Evolutionary conservation across 2,113 vertebrate genomes (phyloP), one percentile per base, ranked within the genome.

Genomic region (Gracilinanus agilis): DNA sequence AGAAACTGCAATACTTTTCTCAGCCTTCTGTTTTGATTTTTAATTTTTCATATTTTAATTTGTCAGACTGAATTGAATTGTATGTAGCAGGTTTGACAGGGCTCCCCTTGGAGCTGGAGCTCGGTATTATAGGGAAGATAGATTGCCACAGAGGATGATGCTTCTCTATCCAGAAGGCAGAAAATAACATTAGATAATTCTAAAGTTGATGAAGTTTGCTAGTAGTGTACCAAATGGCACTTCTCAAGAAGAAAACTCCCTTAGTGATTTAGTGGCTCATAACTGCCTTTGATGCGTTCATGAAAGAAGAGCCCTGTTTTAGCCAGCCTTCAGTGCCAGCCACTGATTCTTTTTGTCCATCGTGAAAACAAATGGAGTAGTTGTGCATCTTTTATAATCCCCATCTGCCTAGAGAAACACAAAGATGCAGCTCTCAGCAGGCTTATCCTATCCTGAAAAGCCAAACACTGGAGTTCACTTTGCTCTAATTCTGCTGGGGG

Each of bases 301-400:
- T 12, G 56, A 58, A 94, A 88, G 24, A 29, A 10, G 55, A 54
- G 44, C 90, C 90, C 25, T 88, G 27, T 53, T 88, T 93, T 24
- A 34, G 24, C 55, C 54, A 5, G 58, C 56, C 27, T 2, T 56
- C 93, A 27, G n/a, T 91, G 89, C 94, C 67, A 55, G 4, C 53
- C 54, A 7, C 53, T 92, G 44, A 58, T 67, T 54, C 88, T 29
- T 94, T 90, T 94, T 88, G 90, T 95, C 90, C 40, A 10, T 93
- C 19, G 6, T 83, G 75, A 92, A 58, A 88, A 49, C 25, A 75
- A 93, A 3, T 34, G 54, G 55, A 83, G 54, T 1, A 1, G 6
- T 29, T 75, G 89, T 92, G 3, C 44, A 12, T 92, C 89, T 55
- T 93, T 24, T 90, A 55, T 44, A 49, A 1, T 53, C 90, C 49